Evolutionary conservation across 2,797 vertebrate genomes (phyloP).

Genomic region (Acanthopagrus latus): DNA sequence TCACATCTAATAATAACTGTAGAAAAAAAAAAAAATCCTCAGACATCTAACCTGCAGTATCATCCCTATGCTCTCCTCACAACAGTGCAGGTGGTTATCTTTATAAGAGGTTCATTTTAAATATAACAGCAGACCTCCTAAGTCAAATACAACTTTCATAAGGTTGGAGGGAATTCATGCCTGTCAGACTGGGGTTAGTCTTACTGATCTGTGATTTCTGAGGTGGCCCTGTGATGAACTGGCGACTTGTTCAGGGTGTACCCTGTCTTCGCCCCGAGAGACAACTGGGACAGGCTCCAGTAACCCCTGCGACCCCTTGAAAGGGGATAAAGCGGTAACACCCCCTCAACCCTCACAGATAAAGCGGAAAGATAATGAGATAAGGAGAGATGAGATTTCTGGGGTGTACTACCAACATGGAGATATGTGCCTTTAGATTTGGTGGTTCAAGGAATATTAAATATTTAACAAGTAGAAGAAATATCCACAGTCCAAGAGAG

Average conservation of each 20-base stretch:
- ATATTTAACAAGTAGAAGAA: neutral
- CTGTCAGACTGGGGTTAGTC: neutral
- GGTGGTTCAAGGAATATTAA: neutral
- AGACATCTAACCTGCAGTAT: neutral
- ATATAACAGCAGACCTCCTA: neutral
- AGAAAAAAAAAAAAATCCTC: slow-evolving; percentile 9
- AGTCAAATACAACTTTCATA: neutral
- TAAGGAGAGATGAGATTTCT: too few relatives aligned
- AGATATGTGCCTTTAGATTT: neutral
- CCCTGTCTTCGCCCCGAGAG: too few relatives aligned
- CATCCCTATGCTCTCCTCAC: neutral
- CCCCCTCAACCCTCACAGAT: too few relatives aligned
- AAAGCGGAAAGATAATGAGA: too few relatives aligned
- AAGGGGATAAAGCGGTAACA: too few relatives aligned
- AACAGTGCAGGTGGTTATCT: neutral
- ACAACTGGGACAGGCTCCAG: too few relatives aligned
- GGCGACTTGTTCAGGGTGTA: too few relatives aligned
- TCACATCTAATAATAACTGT: slow-evolving; percentile 39
- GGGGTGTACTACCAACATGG: neutral
- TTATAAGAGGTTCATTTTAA: neutral
- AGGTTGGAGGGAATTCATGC: neutral
- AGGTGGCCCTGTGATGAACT: too few relatives aligned
- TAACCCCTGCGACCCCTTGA: too few relatives aligned
- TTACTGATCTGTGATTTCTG: neutral
- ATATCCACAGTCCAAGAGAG: neutral